phyloP scores from a whole-genome alignment of 1,140 invertebrate genomes.

The Drosophila biarmipes region DNA sequence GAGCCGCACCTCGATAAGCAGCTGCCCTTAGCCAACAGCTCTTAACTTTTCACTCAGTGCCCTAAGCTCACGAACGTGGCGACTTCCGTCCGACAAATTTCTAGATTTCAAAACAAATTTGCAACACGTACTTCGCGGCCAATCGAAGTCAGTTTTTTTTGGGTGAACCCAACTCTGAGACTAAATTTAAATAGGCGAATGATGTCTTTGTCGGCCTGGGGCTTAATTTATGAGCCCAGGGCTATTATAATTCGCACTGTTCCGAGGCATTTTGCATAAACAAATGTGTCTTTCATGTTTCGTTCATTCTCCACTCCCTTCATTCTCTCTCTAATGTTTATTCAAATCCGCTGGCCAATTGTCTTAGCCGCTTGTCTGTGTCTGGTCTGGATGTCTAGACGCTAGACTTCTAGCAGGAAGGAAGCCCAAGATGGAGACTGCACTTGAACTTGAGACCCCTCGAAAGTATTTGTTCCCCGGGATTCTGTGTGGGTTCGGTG shows the following conservation, averaged over 20 bases:
- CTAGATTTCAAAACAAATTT: slow-evolving; percentile 41
- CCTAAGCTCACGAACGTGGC: slow-evolving; percentile 37
- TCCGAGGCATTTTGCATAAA: slow-evolving; percentile 13
- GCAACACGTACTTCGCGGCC: slow-evolving; percentile 41
- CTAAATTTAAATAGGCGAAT: slow-evolving; percentile 28
- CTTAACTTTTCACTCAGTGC: slow-evolving; percentile 11
- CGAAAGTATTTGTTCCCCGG: slow-evolving; percentile 27
- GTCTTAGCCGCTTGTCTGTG: slow-evolving; percentile 31
- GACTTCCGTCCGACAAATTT: slow-evolving; percentile 47
- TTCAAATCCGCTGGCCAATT: slow-evolving; percentile 44
- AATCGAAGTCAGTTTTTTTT: slow-evolving; percentile 10
- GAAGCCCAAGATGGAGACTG: slow-evolving; percentile 54
- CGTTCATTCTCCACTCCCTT: slow-evolving; percentile 15
- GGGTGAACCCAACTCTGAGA: slow-evolving; percentile 1
- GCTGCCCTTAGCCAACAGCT: slow-evolving; percentile 22
- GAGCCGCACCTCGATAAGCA: slow-evolving; percentile 36
- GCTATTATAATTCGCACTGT: slow-evolving; percentile 46
- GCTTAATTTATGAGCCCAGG: slow-evolving; percentile 36
- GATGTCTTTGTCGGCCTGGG: slow-evolving; percentile 31
- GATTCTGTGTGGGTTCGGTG: slow-evolving; percentile 48
- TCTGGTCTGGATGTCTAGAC: slow-evolving; percentile 46
- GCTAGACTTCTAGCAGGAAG: slow-evolving; percentile 27
- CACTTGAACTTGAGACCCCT: slow-evolving; percentile 58
- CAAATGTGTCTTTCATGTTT: slow-evolving; percentile 43
- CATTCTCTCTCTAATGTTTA: slow-evolving; percentile 47